Evolutionary conservation across 2,888 invertebrate species (phyloP), one percentile per base, ranked within the genome.

Genomic region (Epistrophe grossulariae): DNA sequence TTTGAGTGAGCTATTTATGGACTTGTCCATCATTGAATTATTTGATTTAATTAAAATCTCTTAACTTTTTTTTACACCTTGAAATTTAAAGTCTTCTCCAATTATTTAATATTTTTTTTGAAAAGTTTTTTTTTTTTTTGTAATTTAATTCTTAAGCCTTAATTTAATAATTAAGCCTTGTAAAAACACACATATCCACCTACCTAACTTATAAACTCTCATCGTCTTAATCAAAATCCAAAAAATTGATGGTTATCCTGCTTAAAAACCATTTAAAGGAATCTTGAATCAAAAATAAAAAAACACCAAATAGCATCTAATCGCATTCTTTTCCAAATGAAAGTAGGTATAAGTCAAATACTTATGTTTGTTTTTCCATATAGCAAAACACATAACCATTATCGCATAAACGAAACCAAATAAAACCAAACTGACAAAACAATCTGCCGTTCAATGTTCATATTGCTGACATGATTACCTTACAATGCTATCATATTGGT

Each of bases 381-480:
- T 57, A 38, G 17, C 50, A 13, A 64, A 74, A 40, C 57, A 15
- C 70, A 76, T 77, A 60, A 64, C 38, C 48, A 76, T 84, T 68
- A 79, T 77, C 77, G 35, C 45, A 79, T 38, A 38, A 66, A 17
- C 13, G 19, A n/a, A 31, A 52, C 24, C 60, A 55, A 87, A 79
- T 64, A 83, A 79, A 78, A 60, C 62, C 10, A 45, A 68, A 68
- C 80, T 81, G 77, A 78, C 77, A 85, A 55, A 85, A 83, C 87
- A 87, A 79, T 83, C 79, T 60, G 87, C 83, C 72, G 83, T 68
- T 31, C 7, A 31, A 31, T 31, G 31, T 31, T 76, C 71, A 74
- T 76, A 76, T 71, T 64, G 78, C 57, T 59, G 40, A 48, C 72
- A 80, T 76, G 50, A 80, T 76, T 74, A 64, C 80, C 80, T 13